Base-by-base conservation (phyloP, 2,113 vertebrate species). In the Amblyornis subalaris region DNA sequence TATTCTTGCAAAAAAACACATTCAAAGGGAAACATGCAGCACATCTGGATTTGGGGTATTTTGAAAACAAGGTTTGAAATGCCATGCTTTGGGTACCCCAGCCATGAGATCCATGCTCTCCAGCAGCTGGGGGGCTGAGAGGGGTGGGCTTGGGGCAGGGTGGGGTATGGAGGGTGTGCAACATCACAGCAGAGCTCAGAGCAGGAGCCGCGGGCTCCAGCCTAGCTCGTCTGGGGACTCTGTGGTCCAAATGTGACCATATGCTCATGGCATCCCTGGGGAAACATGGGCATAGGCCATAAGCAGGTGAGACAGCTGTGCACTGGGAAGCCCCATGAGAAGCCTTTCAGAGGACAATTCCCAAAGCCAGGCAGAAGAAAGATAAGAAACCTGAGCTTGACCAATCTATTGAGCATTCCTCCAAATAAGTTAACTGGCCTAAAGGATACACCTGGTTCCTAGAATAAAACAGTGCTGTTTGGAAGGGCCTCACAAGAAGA, bases 261-360 rank as follows among this genome's bases (percentile, higher is more conserved):
- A 2, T 8, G 44, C 36, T 40, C 36, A 0, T 0, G 7, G 47
- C 42, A 48, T 40, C 10, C 12, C 48, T 29, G 22, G 47, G 40
- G 64, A 54, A 38, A 40, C 1, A 0, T 0, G 1, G 0, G 21
- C 1, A 0, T 1, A 1, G 26, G 4, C 61, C 3, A 0, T 20
- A 7, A 10, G 20, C n/a, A 17, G 70, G n/a, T 53, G 91, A 36
- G 81, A 25, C 16, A 35, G 25, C n/a, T 55, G 45, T 1, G 0
- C 0, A 0, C 58, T 31, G 38, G 35, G 62, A 72, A 85, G 60
- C 40, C n/a, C 28, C 36, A 5, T 76, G 93, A 82, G 93, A 95
- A 96, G 73, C 50, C 25, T 71, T 40, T 24, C 45, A 36, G n/a
- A 69, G 50, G 57, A 72, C 70, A 75, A 82, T 79, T 89, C 85